A percentile compares a stretch with the other conserved stretches of the same genome.
Evolutionary conservation across 1,140 invertebrate species (phyloP).

Genomic region (Ips nitidus): DNA sequence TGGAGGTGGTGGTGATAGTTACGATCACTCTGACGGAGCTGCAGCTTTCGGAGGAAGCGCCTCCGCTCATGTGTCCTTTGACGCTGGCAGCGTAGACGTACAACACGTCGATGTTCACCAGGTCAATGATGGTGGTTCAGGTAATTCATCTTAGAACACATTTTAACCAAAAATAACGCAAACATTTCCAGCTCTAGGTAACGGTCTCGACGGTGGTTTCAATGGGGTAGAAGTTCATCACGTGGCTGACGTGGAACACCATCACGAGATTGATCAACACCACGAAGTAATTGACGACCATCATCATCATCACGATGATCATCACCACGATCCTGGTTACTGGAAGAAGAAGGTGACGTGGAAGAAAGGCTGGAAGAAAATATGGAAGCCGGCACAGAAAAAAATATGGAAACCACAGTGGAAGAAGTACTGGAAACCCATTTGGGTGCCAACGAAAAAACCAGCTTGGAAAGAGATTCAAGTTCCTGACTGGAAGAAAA

Average conservation of each 20-base stretch:
- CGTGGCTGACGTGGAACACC: constrained; percentile 33
- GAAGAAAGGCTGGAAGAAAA: constrained; percentile 65
- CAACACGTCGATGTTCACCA: constrained; percentile 29
- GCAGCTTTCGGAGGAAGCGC: constrained; percentile 22
- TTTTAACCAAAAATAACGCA: background rate
- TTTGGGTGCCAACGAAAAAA: constrained; percentile 63
- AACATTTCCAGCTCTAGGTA: background rate
- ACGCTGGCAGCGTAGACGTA: constrained; percentile 21
- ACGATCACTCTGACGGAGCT: constrained; percentile 6
- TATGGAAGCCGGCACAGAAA: constrained; percentile 62
- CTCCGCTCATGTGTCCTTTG: constrained; percentile 19
- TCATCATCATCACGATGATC: constrained; percentile 49
- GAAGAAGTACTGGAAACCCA: constrained; percentile 64
- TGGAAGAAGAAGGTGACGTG: constrained; percentile 65
- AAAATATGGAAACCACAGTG: constrained; percentile 63
- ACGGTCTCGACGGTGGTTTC: constrained; percentile 12
- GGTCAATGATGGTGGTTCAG: constrained; percentile 6
- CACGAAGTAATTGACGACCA: constrained; percentile 46
- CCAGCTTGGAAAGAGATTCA: constrained; percentile 65
- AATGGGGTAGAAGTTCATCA: constrained; percentile 31
- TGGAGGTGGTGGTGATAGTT: constrained; percentile 9
- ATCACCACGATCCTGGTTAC: constrained; percentile 60
- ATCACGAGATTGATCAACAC: constrained; percentile 46
- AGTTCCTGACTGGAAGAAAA: constrained; percentile 60
- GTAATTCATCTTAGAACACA: background rate